Evolutionary conservation across 2,888 invertebrate species (phyloP).

Genomic region (Macropis europaea): DNA sequence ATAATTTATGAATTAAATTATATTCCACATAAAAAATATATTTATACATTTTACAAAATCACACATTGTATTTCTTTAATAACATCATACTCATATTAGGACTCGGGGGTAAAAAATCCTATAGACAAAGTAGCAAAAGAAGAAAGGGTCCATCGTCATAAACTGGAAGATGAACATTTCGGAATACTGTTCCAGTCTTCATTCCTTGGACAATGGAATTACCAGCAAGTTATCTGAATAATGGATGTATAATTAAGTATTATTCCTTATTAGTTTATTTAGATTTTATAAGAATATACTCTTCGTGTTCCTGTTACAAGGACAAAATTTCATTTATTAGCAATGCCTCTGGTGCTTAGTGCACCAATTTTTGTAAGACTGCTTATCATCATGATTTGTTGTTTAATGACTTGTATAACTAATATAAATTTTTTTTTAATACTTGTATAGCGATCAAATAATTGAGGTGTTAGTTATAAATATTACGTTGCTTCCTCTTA

Average conservation of each 20-base stretch:
- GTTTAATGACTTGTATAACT: slow-evolving; percentile 26
- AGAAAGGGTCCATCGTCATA: slow-evolving; percentile 52
- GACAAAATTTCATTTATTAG: slow-evolving; percentile 59
- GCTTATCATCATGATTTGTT: slow-evolving; percentile 61
- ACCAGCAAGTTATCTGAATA: slow-evolving; percentile 26
- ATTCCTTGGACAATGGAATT: slow-evolving; percentile 32
- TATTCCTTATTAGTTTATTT: slow-evolving; percentile 62
- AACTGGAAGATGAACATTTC: slow-evolving; percentile 4
- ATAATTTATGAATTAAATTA: background rate
- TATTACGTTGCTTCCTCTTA: slow-evolving; percentile 35
- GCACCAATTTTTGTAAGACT: slow-evolving; percentile 75
- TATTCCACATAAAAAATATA: background rate
- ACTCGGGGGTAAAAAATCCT: slow-evolving; percentile 29
- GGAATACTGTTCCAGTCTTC: slow-evolving; percentile 9
- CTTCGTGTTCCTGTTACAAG: slow-evolving; percentile 67
- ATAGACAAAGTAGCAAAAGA: slow-evolving; percentile 45
- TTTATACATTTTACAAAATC: background rate
- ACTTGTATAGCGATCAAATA: slow-evolving; percentile 42
- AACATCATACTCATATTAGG: slow-evolving; percentile 37
- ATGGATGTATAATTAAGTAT: slow-evolving; percentile 62
- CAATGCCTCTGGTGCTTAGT: slow-evolving; percentile 48
- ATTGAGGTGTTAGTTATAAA: slow-evolving; percentile 19
- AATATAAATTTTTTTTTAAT: slow-evolving; percentile 42
- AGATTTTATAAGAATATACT: slow-evolving; percentile 60
- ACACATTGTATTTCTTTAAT: background rate